Conservation (phyloP, 2,113 vertebrate genomes). For the Apteryx owenii region DNA sequence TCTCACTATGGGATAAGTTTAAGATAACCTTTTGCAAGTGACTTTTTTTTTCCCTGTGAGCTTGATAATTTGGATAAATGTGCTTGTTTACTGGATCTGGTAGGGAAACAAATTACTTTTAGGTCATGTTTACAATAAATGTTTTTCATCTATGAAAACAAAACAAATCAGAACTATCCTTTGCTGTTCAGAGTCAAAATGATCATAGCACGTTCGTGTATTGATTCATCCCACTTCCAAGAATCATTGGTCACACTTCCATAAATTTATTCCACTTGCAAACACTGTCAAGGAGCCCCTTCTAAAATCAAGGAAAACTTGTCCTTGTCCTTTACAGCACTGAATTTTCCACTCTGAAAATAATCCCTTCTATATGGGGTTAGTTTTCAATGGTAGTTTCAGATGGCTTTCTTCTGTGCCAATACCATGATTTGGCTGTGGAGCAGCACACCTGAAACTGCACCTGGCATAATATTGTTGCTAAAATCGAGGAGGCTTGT, state of each 20-base stretch:
- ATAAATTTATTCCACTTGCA: neutral
- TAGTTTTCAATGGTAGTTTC: accelerated
- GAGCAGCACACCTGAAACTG: neutral
- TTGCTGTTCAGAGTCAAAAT: neutral
- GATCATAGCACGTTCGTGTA: neutral
- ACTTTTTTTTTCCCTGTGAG: neutral
- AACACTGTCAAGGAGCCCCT: neutral
- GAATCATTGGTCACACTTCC: neutral
- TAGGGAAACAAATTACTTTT: neutral
- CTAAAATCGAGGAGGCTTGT: neutral
- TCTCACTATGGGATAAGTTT: neutral
- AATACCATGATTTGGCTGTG: neutral
- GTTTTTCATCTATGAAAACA: neutral
- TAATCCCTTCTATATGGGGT: no score
- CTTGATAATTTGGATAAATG: neutral
- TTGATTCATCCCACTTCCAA: neutral
- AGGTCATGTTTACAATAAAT: slow-evolving; percentile 3
- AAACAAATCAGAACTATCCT: neutral
- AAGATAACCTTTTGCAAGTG: neutral
- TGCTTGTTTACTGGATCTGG: neutral
- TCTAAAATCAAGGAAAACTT: neutral
- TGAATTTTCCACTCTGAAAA: neutral
- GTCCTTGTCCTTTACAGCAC: neutral
- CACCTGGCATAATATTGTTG: accelerated
- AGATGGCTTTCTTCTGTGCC: neutral